Percentiles rank a stretch among this genome's conserved stretches.
These are phyloP conservation scores for Pteria penguin DNA, from an alignment of 2,888 invertebrate species.

Conservation along the genomic window DNA sequence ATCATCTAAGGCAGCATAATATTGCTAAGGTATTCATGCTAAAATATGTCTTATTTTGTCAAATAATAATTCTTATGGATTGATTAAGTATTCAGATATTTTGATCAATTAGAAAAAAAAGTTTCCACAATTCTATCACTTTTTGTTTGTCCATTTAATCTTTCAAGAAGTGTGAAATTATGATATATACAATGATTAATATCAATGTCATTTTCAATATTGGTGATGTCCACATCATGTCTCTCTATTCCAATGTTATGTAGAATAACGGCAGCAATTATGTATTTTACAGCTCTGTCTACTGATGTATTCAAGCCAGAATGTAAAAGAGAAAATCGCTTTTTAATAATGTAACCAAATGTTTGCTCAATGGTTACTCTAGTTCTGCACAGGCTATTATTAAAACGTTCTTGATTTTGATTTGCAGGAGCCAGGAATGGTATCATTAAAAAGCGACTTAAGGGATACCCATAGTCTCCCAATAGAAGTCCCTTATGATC, in stretches of 20 bases:
- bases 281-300: neutral
- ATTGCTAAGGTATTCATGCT: too few relatives aligned
- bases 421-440: neutral
- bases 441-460: slow-evolving; percentile 5
- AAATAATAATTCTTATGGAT: too few relatives aligned
- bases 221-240: neutral
- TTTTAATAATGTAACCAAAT: slow-evolving; percentile 18
- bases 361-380: slow-evolving; percentile 20
- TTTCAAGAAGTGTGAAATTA: too few relatives aligned
- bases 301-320: neutral
- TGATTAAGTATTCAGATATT: too few relatives aligned
- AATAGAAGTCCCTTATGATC: slow-evolving; percentile 17
- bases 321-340: neutral
- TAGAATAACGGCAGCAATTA: neutral
- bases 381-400: slow-evolving; percentile 5
- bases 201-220: too few relatives aligned
- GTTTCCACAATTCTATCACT: too few relatives aligned
- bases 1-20: too few relatives aligned
- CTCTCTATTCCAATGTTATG: slow-evolving; percentile 21
- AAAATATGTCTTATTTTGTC: too few relatives aligned
- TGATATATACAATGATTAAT: too few relatives aligned
- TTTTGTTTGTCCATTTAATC: too few relatives aligned
- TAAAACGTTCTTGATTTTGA: slow-evolving; percentile 17
- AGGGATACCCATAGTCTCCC: slow-evolving; percentile 24
- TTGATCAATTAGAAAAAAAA: too few relatives aligned